Evolutionary conservation across 2,888 invertebrate genomes (phyloP), one percentile per base, ranked within the genome.

Genomic region (Himalopsyche japonica): DNA sequence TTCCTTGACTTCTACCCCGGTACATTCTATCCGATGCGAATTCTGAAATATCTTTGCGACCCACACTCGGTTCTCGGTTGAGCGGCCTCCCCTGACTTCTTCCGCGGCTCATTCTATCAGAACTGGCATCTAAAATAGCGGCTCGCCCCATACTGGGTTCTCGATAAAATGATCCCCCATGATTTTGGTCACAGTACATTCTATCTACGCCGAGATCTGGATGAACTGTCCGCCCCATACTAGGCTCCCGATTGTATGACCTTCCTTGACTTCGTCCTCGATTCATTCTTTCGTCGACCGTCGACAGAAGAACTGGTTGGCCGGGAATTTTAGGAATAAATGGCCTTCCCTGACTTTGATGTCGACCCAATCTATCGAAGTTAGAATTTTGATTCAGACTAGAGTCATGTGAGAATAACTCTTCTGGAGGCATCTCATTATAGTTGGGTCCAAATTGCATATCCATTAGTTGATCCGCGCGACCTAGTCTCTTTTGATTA

Each of bases 111-210:
- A 34, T 57, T 32, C 64, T 80, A 57, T 34, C 34, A 20, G 24
- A 24, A 34, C 15, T 4, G 2, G 57, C 24, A 57, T 57, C 57
- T 20, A 24, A 57, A 24, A 70, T 2, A 27, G 27, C 24, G 34
- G n/a, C 27, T 27, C 70, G 48, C 43, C 81, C 76, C 24, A 76
- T 32, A 32, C 81, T 82, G 24, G 34, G 37, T 49, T 84, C 84
- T 10, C 81, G 49, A 7, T 83, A n/a, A 24, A 57, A 43, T 6
- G 47, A 10, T 6, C 49, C 32, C 15, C 57, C 76, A 12, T 34
- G 48, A 79, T 77, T 82, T 1, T 34, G 32, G 2, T 47, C 64
- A n/a, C 20, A 57, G 8, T 57, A 18, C 57, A 32, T 49, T 30
- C 57, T 80, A 49, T 49, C n/a, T 32, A n/a, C 12, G 15, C 43